phyloP scores from a whole-genome alignment of 2,888 invertebrate genomes.

The Lithophane semibrunnea region DNA sequence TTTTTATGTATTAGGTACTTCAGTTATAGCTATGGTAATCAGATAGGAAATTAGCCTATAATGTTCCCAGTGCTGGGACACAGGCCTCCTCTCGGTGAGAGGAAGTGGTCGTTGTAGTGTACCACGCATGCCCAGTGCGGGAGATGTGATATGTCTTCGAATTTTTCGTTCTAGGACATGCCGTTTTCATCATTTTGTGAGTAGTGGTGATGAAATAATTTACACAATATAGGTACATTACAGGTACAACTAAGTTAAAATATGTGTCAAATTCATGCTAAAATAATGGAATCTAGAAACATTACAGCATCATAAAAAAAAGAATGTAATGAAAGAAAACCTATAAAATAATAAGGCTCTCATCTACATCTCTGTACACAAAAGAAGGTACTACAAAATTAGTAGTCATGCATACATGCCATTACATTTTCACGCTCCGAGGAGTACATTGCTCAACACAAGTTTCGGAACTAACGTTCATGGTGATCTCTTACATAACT shows the following conservation, averaged over 20 bases:
- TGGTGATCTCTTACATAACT: conserved; percentile 62
- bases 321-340: neutral
- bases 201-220: no score
- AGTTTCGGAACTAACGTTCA: conserved; percentile 63
- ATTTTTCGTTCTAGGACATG: no score
- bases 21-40: neutral
- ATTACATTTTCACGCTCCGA: conserved; percentile 81
- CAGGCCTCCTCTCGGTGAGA: no score
- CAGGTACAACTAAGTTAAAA: neutral
- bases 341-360: conserved; percentile 5
- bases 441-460: conserved; percentile 74
- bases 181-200: no score
- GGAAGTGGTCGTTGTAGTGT: no score
- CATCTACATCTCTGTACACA: conserved; percentile 17
- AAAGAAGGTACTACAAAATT: conserved; percentile 34
- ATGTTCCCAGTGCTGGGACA: no score
- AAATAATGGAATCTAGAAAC: neutral
- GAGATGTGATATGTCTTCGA: no score
- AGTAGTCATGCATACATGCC: conserved; percentile 65
- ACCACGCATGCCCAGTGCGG: no score
- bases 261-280: neutral
- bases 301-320: neutral
- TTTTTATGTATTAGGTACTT: neutral
- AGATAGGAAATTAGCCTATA: no score
- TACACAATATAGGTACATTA: no score